phyloP scores from a whole-genome alignment of 2,888 invertebrate genomes.

The Arenicola marina region DNA sequence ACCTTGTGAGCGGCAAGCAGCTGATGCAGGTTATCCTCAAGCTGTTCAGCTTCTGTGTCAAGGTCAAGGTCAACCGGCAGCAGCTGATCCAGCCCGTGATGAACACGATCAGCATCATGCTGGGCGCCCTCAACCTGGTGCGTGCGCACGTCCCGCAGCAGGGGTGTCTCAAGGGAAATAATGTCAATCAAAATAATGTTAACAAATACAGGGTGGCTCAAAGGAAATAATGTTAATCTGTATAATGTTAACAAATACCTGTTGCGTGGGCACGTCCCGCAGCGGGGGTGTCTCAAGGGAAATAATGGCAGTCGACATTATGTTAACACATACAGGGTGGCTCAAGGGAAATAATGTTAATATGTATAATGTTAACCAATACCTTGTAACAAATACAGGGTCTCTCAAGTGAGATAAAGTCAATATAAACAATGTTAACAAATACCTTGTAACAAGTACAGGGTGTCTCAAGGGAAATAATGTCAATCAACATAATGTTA shows the following conservation, averaged over 20 bases:
- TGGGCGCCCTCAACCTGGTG: slow-evolving; percentile 75
- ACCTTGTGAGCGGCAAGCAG: slow-evolving; percentile 84
- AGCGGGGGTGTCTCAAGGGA: too few relatives aligned
- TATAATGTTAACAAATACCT: background rate
- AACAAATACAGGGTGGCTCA: background rate
- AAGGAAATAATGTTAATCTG: background rate
- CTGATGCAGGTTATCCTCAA: slow-evolving; percentile 87
- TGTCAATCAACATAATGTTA: too few relatives aligned
- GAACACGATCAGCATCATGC: slow-evolving; percentile 58
- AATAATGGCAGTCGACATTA: too few relatives aligned
- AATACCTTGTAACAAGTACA: too few relatives aligned
- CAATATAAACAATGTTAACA: too few relatives aligned
- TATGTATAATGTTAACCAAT: too few relatives aligned
- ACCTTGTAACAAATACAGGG: too few relatives aligned
- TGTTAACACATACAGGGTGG: too few relatives aligned
- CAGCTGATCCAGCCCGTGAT: slow-evolving; percentile 85
- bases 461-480: too few relatives aligned
- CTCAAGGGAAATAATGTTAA: too few relatives aligned
- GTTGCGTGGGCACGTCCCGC: too few relatives aligned
- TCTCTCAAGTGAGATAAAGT: too few relatives aligned
- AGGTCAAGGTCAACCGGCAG: slow-evolving; percentile 82
- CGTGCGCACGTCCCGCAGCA: slow-evolving; percentile 32
- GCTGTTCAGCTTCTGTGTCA: slow-evolving; percentile 85
- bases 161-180: background rate
- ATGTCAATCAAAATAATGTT: background rate